Evolutionary conservation across 2,797 vertebrate genomes (phyloP), one percentile per base, ranked within the genome.

Genomic region (Prionace glauca): DNA sequence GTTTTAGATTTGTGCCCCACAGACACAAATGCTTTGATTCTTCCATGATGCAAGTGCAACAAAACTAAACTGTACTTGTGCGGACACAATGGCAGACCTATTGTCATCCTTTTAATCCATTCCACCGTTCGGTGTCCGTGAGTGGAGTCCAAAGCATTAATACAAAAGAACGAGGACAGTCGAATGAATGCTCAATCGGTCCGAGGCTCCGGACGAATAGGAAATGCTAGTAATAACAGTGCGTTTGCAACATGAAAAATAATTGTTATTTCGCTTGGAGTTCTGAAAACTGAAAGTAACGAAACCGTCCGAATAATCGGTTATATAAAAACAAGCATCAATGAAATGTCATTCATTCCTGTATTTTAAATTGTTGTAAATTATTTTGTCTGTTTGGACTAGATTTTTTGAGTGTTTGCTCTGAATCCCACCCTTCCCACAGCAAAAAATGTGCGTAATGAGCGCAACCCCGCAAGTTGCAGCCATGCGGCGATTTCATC

Each of bases 291-390:
- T 45, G 36, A 72, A 72, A 94, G 69, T 72, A 26, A 74, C 41
- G 36, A 94, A 94, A 45, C 92, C 24, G 3, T 71, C 41, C 24
- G 69, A 94, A 74, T 94, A 41, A 94, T 94, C 41, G 24, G 41
- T 72, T 94, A 94, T 69, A 50, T 26, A 29, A 74, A 94, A 72
- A 22, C 92, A 45, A 45, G 92, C 69, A 32, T 41, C 69, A 50
- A 71, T 94, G 50, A 91, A 65, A 62, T 65, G 29, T 62, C 22
- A 71, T 71, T 69, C 24, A 50, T 65, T 67, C 36, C 60, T 65
- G 88, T 36, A 36, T 91, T 91, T 91, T 36, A 91, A 91, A 65
- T 91, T 22, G 62, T 67, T 91, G 18, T 20, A n/a, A 91, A 91
- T 91, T 94, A 94, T 72, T 69, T 20, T 67, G 41, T 0, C 67